A percentile compares a stretch with the other conserved stretches of the same genome.
Evolutionary conservation across 2,888 invertebrate genomes (phyloP).

Genomic region (Buathra laborator): DNA sequence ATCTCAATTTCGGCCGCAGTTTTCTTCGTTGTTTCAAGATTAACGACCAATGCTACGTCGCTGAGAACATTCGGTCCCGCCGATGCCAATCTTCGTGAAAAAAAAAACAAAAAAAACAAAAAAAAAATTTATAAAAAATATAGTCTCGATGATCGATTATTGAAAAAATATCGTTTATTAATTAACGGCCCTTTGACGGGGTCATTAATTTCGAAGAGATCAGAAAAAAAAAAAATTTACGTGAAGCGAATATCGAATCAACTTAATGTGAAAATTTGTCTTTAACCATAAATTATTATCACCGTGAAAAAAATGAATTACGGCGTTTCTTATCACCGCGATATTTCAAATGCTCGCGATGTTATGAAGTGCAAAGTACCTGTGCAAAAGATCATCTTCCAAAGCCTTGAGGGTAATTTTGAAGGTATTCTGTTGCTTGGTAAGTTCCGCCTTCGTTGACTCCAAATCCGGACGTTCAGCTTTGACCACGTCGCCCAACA

Average conservation of each 20-base stretch:
- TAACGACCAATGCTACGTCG: constrained; percentile 95
- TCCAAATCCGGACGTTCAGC: constrained; percentile 97
- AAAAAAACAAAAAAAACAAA: neutral
- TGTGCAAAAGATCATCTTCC: constrained; percentile 95
- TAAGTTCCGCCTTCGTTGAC: constrained; percentile 92
- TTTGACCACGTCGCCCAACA: constrained; percentile 97
- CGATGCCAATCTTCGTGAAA: constrained; percentile 89
- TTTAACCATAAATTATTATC: too few relatives aligned
- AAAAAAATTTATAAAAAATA: neutral
- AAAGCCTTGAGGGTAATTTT: constrained; percentile 96
- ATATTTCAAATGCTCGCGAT: neutral
- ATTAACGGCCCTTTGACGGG: too few relatives aligned
- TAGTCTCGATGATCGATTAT: neutral
- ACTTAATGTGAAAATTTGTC: too few relatives aligned
- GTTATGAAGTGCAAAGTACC: constrained; percentile 71
- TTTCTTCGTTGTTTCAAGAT: constrained; percentile 96
- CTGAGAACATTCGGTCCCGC: constrained; percentile 97
- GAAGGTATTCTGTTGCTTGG: constrained; percentile 97
- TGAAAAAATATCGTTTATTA: too few relatives aligned
- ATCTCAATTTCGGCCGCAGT: constrained; percentile 96
- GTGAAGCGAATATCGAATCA: too few relatives aligned
- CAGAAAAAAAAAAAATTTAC: too few relatives aligned
- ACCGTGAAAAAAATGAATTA: too few relatives aligned
- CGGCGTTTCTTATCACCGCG: too few relatives aligned
- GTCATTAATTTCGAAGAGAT: too few relatives aligned